Conservation (phyloP, 2,888 invertebrate species). For the Eilema griseolum region DNA sequence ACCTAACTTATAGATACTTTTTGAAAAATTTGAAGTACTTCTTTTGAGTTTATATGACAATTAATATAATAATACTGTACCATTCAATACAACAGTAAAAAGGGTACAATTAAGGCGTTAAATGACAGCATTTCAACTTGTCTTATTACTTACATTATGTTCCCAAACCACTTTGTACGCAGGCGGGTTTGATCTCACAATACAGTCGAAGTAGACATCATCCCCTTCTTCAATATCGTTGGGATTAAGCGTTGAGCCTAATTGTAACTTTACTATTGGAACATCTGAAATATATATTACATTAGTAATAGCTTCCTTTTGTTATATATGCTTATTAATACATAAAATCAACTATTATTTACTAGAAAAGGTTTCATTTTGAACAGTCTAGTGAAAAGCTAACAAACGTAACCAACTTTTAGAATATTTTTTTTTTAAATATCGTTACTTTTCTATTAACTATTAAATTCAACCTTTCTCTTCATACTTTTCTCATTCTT, state of each 20-base stretch:
- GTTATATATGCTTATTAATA: not conserved
- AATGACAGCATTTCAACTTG: not conserved
- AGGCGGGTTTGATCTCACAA: conserved; percentile 82
- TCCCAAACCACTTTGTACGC: conserved; percentile 86
- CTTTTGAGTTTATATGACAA: too few relatives aligned
- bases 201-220: conserved; percentile 83
- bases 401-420: too few relatives aligned
- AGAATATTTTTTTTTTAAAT: too few relatives aligned
- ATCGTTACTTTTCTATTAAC: too few relatives aligned
- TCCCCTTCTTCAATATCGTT: conserved; percentile 84
- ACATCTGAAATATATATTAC: conserved; percentile 64
- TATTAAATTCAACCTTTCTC: too few relatives aligned
- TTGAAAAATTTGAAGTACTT: too few relatives aligned
- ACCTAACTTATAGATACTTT: too few relatives aligned
- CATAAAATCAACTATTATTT: too few relatives aligned
- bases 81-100: not conserved
- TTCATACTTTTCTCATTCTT: too few relatives aligned
- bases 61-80: not conserved
- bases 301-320: not conserved
- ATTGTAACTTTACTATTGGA: conserved; percentile 76
- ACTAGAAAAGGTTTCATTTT: too few relatives aligned
- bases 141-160: conserved; percentile 77
- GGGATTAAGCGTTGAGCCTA: conserved; percentile 80
- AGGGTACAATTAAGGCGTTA: not conserved
- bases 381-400: too few relatives aligned